phyloP scores from a whole-genome alignment of 2,888 invertebrate genomes.

The Pristionchus japonicus region DNA sequence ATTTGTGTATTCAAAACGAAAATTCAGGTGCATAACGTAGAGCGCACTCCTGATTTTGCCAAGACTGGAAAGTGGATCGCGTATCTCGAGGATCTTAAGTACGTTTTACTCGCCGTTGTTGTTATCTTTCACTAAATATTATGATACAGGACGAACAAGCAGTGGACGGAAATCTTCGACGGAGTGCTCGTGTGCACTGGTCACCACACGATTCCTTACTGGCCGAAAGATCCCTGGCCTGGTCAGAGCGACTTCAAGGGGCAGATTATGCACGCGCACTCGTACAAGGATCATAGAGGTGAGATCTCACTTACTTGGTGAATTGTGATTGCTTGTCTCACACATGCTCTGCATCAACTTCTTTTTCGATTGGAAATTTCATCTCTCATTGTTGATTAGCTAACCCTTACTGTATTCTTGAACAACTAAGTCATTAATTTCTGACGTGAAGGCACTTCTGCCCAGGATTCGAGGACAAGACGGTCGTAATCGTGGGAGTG shows the following conservation, averaged over 20 bases:
- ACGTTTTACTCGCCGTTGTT: background rate
- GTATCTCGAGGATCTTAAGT: conserved; percentile 60
- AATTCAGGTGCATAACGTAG: conserved; percentile 57
- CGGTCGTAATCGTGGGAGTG: conserved; percentile 77
- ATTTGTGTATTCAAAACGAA: too few relatives aligned
- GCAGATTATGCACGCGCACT: conserved; percentile 71
- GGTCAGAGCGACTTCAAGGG: conserved; percentile 71
- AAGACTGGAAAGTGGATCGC: conserved; percentile 75
- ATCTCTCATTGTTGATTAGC: too few relatives aligned
- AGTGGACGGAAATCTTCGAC: conserved; percentile 74
- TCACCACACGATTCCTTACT: conserved; percentile 77
- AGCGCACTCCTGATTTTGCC: conserved; percentile 71
- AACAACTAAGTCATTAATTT: too few relatives aligned
- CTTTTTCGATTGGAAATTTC: background rate
- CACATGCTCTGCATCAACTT: too few relatives aligned
- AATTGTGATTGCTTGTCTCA: background rate
- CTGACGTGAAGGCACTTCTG: too few relatives aligned
- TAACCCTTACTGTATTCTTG: too few relatives aligned
- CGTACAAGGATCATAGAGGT: conserved; percentile 72
- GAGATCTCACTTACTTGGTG: conserved; percentile 46
- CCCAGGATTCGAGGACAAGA: conserved; percentile 75
- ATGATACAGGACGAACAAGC: background rate
- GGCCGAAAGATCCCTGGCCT: conserved; percentile 70
- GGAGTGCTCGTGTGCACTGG: conserved; percentile 79
- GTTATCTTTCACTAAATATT: background rate